Evolutionary conservation across 2,797 vertebrate species (phyloP), one percentile per base, ranked within the genome.

Genomic region (Cynopterus sphinx): DNA sequence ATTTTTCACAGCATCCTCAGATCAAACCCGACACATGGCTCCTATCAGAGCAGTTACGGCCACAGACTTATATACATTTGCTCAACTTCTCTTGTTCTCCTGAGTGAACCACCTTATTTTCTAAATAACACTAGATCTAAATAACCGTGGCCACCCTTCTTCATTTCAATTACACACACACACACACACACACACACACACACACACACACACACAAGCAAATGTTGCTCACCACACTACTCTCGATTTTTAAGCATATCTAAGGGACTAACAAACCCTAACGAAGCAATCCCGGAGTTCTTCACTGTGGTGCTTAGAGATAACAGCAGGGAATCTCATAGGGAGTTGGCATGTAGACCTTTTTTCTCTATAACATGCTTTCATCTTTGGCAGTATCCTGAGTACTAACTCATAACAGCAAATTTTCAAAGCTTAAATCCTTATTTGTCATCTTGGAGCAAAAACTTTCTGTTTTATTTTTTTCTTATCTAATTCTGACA

Each of bases 111-210:
- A 68, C 0, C 41, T 24, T 33, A 17, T 43, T 86, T 87, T 90
- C 26, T 41, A 75, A 86, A 87, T 49, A 43, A 61, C 33, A 22
- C 0, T 65, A 67, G 59, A 92, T 82, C 83, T 85, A 96, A 92
- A 94, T n/a, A 75, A 49, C 46, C 12, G 71, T 46, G 22, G 31
- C 24, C 10, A 51, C 17, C 10, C 24, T 71, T 82, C 71, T 83
- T 36, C 43, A 73, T 36, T 78, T 91, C 51, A 36, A 33, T 59
- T 46, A 4, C 15, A 81, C 6, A 41, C 55, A 57, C 55, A 57
- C 22, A 57, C 55, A 24, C 55, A 57, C 9, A 49, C 49, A 49
- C 49, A 53, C 51, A 53, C 51, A 51, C 49, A 51, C 49, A 51
- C 49, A 51, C 49, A 51, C 49, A 51, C 51, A 53, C 51, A 19